These are phyloP conservation scores for Myiotriccus ornatus DNA, from an alignment of 2,797 vertebrate species.

Conservation along the genomic window DNA sequence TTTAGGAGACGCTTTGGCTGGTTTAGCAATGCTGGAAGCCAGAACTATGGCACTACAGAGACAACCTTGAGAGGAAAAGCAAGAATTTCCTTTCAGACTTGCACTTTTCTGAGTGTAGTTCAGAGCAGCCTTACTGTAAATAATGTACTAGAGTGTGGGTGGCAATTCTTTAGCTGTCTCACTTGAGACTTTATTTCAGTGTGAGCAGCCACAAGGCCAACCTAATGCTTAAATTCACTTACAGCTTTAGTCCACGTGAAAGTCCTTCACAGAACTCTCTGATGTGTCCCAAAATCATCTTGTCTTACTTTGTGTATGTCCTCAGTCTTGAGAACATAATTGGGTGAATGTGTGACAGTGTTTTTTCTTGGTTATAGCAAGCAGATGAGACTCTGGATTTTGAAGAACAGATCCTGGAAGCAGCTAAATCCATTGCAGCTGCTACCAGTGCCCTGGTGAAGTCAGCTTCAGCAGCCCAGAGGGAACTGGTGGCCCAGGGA, in stretches of 20 bases:
- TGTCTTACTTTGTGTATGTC: not conserved
- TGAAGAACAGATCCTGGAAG: slow-evolving; percentile 98
- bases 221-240: not conserved
- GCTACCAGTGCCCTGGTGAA: slow-evolving; percentile 97
- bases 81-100: not conserved
- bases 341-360: not conserved
- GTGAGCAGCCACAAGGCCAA: not conserved
- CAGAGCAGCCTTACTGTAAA: not conserved
- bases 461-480: slow-evolving; percentile 96
- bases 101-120: not conserved
- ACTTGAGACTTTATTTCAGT: not conserved
- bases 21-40: not conserved
- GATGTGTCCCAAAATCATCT: not conserved
- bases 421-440: slow-evolving; percentile 96
- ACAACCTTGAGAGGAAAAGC: not conserved
- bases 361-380: slow-evolving; percentile 84
- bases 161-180: not conserved
- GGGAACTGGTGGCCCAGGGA: slow-evolving; percentile 96
- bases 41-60: not conserved
- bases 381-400: slow-evolving; percentile 97
- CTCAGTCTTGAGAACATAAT: not conserved
- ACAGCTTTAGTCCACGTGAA: not conserved
- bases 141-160: not conserved
- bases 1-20: not conserved
- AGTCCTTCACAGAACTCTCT: not conserved